Conservation (phyloP, 2,113 vertebrate genomes). For the Brienomyrus longianalis region DNA sequence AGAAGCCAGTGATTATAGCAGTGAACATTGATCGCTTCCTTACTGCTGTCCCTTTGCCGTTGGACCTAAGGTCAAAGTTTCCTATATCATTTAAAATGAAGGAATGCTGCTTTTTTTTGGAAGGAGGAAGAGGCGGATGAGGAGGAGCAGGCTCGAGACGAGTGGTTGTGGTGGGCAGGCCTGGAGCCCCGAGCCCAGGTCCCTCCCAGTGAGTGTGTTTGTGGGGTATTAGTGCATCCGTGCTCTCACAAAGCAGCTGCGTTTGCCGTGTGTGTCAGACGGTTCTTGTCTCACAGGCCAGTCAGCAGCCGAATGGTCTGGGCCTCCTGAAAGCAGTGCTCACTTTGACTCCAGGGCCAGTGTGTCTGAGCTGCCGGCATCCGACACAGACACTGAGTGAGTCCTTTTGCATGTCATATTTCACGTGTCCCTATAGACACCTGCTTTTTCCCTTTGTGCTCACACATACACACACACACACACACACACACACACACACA, state of each 20-base stretch:
- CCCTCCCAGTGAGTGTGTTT: background rate
- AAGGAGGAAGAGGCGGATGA: background rate
- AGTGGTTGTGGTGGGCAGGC: background rate
- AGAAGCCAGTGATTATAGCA: background rate
- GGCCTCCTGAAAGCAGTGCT: slow-evolving; percentile 42
- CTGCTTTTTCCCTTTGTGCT: background rate
- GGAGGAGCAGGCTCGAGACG: background rate
- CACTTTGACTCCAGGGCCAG: slow-evolving; percentile 38
- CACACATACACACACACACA: background rate
- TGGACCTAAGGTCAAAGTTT: background rate
- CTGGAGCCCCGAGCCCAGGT: background rate
- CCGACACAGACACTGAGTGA: slow-evolving; percentile 61
- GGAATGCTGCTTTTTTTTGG: background rate
- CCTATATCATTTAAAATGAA: background rate
- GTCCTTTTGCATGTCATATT: slow-evolving; percentile 23
- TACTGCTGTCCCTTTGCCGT: background rate
- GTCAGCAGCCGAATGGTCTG: slow-evolving; percentile 24
- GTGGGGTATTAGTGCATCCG: background rate
- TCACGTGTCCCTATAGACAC: background rate
- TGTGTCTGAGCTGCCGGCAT: slow-evolving; percentile 52
- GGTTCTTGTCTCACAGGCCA: slow-evolving; percentile 24
- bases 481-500: background rate
- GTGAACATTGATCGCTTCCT: background rate
- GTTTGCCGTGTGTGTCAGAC: background rate
- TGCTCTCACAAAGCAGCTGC: background rate